These are phyloP conservation scores for Spisula subtruncata DNA, from an alignment of 2,888 invertebrate species.

Conservation along the genomic window DNA sequence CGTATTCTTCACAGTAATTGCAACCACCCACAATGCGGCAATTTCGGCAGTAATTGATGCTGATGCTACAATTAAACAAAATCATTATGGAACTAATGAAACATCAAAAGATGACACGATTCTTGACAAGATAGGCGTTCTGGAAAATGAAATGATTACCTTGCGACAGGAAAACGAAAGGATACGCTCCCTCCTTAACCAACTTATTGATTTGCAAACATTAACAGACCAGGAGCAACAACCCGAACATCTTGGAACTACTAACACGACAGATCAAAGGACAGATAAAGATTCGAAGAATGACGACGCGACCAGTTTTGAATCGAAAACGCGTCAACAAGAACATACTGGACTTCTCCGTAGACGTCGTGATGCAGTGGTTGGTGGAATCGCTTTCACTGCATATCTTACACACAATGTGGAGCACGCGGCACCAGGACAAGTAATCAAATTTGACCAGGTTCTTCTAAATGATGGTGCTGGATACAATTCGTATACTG, in stretches of 20 bases:
- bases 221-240: neutral
- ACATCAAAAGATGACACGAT: neutral
- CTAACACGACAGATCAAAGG: neutral
- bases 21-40: neutral
- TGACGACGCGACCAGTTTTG: neutral
- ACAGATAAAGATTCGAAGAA: neutral
- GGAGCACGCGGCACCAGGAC: neutral
- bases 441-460: constrained; percentile 36
- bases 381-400: constrained; percentile 33
- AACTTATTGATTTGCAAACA: neutral
- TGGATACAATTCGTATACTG: constrained; percentile 26
- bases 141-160: neutral
- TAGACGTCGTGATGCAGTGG: neutral
- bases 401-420: constrained; percentile 29
- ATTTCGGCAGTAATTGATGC: neutral
- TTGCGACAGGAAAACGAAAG: neutral
- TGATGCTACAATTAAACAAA: neutral
- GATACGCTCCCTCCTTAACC: neutral
- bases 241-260: neutral
- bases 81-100: neutral
- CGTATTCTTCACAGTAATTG: neutral
- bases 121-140: neutral
- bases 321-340: neutral
- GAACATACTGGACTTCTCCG: neutral
- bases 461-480: constrained; percentile 44